Percentiles rank a stretch among this genome's conserved stretches.
These are phyloP conservation scores for Eudyptes chrysolophus DNA, from an alignment of 2,113 vertebrate genomes.

Conservation along the genomic window DNA sequence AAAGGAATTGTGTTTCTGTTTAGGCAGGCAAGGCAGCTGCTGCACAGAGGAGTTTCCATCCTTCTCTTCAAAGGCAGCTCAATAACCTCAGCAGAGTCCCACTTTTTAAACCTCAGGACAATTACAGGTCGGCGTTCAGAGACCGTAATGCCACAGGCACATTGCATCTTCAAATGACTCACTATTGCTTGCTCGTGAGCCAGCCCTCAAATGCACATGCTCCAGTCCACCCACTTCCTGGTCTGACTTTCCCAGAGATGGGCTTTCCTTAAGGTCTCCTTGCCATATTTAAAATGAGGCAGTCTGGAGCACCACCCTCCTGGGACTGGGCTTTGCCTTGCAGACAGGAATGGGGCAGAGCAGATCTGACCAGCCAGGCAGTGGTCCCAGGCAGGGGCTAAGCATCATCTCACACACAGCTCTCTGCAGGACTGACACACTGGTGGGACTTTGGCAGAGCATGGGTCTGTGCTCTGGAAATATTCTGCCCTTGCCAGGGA, in stretches of 20 bases:
- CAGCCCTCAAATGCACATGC: not conserved
- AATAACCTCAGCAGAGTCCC: not conserved
- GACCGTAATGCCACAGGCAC: not conserved
- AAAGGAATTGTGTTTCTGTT: not conserved
- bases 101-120: not conserved
- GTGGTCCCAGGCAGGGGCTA: not conserved
- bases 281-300: not conserved
- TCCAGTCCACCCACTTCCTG: not conserved
- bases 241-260: not conserved
- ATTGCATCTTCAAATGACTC: not conserved
- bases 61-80: not conserved
- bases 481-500: not conserved
- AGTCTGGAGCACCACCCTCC: not conserved
- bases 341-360: not conserved
- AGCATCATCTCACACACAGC: not conserved
- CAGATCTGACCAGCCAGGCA: not conserved
- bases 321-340: not conserved
- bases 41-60: not conserved
- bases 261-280: not conserved
- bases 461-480: not conserved
- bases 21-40: not conserved
- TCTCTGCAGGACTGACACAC: accelerated
- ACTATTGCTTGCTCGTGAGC: not conserved
- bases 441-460: accelerated
- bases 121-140: not conserved